Evolutionary conservation across 1,140 invertebrate genomes (phyloP).

Genomic region (Platyura marginata): DNA sequence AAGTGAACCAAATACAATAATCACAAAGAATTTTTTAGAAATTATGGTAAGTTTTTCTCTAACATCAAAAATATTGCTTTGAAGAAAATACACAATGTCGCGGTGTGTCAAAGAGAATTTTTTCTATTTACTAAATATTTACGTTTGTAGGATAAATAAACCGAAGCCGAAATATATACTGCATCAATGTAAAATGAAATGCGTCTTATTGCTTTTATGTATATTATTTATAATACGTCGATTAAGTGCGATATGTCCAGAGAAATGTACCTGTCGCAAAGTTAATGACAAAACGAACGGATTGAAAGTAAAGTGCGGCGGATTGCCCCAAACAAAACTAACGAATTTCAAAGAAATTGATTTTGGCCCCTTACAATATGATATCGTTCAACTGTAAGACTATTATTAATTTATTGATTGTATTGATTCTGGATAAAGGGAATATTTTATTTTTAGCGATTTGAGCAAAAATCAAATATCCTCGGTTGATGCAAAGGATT

Average conservation of each 20-base stretch:
- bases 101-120: too few relatives aligned
- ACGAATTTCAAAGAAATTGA: constrained; percentile 25
- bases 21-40: too few relatives aligned
- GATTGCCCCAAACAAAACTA: constrained; percentile 14
- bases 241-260: constrained; percentile 12
- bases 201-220: too few relatives aligned
- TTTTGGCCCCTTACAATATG: constrained; percentile 24
- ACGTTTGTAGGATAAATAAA: too few relatives aligned
- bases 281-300: constrained; percentile 16
- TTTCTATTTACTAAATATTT: too few relatives aligned
- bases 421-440: not conserved
- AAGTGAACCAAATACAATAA: too few relatives aligned
- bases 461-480: constrained; percentile 61
- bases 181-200: too few relatives aligned
- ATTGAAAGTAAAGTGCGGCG: constrained; percentile 28
- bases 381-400: constrained; percentile 26
- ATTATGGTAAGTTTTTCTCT: too few relatives aligned
- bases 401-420: constrained; percentile 7
- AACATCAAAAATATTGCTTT: too few relatives aligned
- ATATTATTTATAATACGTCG: too few relatives aligned
- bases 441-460: constrained; percentile 33
- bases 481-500: constrained; percentile 51
- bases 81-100: too few relatives aligned
- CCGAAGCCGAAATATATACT: too few relatives aligned
- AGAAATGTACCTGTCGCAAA: constrained; percentile 17